Evolutionary conservation across 1,140 invertebrate species (phyloP), one percentile per base, ranked within the genome.

Genomic region (Lepidostoma basale): DNA sequence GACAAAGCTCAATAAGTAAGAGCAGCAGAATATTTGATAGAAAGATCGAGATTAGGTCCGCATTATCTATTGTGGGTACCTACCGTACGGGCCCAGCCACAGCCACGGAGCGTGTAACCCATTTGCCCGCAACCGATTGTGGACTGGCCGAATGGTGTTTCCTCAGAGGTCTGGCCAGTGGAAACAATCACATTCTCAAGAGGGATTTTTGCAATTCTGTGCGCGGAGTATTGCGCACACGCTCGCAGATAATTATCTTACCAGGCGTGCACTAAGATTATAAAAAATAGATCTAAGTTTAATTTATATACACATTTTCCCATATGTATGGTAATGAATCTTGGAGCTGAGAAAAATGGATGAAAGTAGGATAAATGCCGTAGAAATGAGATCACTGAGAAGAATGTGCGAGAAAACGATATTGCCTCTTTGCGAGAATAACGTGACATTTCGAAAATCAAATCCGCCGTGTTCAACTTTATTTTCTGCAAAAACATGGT

Each of bases 201-300:
- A 54, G 49, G 16, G 49, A 54, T 54, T 54, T 54, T 30, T 30
- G 49, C 49, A 54, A 54, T n/a, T n/a, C 49, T 6, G 26, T 12
- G 26, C 33, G 18, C 49, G 26, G 26, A 54, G 25, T 26, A n/a
- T 54, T 54, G 30, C 49, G 9, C 49, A 54, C 49, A 26, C 49
- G n/a, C n/a, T 12, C 5, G 5, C 5, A 36, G 5, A 2, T 12
- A 36, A 36, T 36, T n/a, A 36, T 12, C 9, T 36, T 6, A 36
- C 10, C 9, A 12, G 33, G 5, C 1, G 14, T 36, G 33, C 10
- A 36, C 14, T 12, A 36, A 12, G 33, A 36, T 12, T 36, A 36
- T 36, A 2, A 36, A 36, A 36, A 12, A n/a, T 12, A 36, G 2
- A n/a, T 12, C 33, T 36, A n/a, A 36, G 5, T 9, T 5, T 5